Base-by-base conservation (phyloP, 2,888 invertebrate genomes). In the Encarsia formosa region DNA sequence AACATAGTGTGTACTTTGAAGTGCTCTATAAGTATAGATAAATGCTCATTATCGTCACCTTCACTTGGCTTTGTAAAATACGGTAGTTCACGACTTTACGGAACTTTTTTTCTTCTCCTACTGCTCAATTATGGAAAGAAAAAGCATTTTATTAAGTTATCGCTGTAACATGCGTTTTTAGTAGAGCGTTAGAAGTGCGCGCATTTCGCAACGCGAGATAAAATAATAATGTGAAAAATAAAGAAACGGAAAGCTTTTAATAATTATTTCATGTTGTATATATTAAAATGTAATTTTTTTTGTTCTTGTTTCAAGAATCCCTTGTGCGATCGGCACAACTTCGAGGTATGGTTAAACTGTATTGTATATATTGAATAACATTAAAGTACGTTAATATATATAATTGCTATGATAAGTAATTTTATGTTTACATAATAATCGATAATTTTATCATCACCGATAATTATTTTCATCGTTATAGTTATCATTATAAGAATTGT, bases 291-390 rank as follows among this genome's bases (percentile, higher is more conserved):
- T 49, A 56, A 35, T 49, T 54, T 61, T 59, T 55, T 26, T 11
- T 26, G 15, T 16, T 6, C 52, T 59, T 55, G 45, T 24, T 54
- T 49, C 49, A 22, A 56, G 57, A 54, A 52, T 54, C 52, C 55
- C 49, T 47, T 23, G 51, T 56, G 47, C 49, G 54, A 60, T 62
- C 48, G 57, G 50, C 39, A 54, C 23, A 35, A 26, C n/a, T 5
- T 19, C 19, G 38, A 38, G 18, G 4, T 18, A 8, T 29, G 13
- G 8, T 29, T 29, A 69, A 63, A 61, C 61, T 60, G 56, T 66
- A 69, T 64, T 70, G 69, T 71, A 68, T 66, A 71, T 69, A 69
- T 67, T 65, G 59, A 63, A 66, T 64, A 63, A 67, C 64, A 59
- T 59, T 56, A 57, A 47, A 57, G 58, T 60, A 57, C 51, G 58